Conservation (phyloP, 1,140 invertebrate genomes). For the Onthophagus taurus region DNA sequence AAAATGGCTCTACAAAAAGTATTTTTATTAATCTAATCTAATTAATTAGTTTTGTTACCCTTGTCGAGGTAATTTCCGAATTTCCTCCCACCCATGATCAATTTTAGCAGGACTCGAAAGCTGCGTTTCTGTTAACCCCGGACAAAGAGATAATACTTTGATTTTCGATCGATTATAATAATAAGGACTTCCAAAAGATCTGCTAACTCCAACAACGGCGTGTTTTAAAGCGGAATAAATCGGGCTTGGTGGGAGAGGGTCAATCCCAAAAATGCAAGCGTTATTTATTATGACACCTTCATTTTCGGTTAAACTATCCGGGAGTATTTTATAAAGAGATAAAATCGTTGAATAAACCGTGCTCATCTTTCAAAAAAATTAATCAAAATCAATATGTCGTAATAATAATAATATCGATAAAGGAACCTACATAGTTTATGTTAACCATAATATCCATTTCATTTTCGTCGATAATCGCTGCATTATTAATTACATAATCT, state of each 20-base stretch:
- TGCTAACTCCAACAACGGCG: constrained; percentile 41
- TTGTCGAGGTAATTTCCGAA: background rate
- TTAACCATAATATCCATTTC: background rate
- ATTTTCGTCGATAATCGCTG: background rate
- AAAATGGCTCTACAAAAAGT: background rate
- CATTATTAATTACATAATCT: constrained; percentile 6
- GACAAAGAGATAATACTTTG: constrained; percentile 34
- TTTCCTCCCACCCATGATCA: background rate
- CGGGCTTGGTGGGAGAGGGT: constrained; percentile 33
- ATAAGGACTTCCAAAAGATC: constrained; percentile 33
- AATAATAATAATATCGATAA: background rate
- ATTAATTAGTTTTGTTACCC: background rate
- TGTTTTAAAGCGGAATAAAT: constrained; percentile 42
- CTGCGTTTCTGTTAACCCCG: constrained; percentile 12
- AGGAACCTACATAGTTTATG: constrained; percentile 6
- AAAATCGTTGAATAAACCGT: constrained; percentile 11
- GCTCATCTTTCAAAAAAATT: constrained; percentile 4
- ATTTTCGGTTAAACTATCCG: constrained; percentile 20
- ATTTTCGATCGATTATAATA: constrained; percentile 35
- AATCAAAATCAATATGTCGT: background rate
- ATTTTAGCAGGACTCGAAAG: background rate
- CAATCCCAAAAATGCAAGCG: constrained; percentile 36
- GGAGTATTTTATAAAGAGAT: constrained; percentile 25
- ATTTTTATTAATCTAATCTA: background rate
- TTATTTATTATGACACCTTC: constrained; percentile 37